Conservation (phyloP, 2,797 vertebrate species). For the Benthosema pterotum region DNA sequence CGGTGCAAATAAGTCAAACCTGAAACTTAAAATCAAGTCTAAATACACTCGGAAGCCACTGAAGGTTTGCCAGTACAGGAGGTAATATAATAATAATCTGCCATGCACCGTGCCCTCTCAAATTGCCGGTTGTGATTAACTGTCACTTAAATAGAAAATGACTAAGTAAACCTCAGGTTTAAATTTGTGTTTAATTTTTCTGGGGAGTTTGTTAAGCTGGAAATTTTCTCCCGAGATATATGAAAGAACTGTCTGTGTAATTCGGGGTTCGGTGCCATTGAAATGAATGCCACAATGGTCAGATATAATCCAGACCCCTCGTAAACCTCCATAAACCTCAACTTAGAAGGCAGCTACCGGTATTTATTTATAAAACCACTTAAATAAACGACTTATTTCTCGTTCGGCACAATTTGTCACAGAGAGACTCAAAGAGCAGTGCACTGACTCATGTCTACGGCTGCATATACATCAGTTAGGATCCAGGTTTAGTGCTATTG, state of each 20-base stretch:
- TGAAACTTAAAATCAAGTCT: not conserved
- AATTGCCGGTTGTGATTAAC: not conserved
- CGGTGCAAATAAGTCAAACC: not conserved
- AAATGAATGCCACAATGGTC: slow-evolving; percentile 64
- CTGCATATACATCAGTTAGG: not conserved
- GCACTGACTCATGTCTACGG: slow-evolving; percentile 3
- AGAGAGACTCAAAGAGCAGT: slow-evolving; percentile 33
- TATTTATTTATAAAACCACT: slow-evolving; percentile 61
- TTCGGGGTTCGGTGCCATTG: slow-evolving; percentile 77
- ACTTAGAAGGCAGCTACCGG: slow-evolving; percentile 64
- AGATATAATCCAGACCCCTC: slow-evolving; percentile 83
- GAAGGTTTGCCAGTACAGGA: too few species aligned
- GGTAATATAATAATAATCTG: not conserved
- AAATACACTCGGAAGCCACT: too few species aligned
- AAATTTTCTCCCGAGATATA: slow-evolving; percentile 20
- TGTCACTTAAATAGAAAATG: not conserved
- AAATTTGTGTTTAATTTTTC: slow-evolving; percentile 7
- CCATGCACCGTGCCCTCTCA: not conserved
- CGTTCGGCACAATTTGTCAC: slow-evolving; percentile 49
- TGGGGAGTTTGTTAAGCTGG: slow-evolving; percentile 6
- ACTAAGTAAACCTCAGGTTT: not conserved
- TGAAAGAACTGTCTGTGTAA: slow-evolving; percentile 11
- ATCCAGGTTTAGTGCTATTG: slow-evolving; percentile 17
- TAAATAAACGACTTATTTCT: slow-evolving; percentile 55
- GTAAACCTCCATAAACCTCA: slow-evolving; percentile 68